Evolutionary conservation across 2,888 invertebrate species (phyloP), one percentile per base, ranked within the genome.

Genomic region (Parapristionchus giblindavisi): DNA sequence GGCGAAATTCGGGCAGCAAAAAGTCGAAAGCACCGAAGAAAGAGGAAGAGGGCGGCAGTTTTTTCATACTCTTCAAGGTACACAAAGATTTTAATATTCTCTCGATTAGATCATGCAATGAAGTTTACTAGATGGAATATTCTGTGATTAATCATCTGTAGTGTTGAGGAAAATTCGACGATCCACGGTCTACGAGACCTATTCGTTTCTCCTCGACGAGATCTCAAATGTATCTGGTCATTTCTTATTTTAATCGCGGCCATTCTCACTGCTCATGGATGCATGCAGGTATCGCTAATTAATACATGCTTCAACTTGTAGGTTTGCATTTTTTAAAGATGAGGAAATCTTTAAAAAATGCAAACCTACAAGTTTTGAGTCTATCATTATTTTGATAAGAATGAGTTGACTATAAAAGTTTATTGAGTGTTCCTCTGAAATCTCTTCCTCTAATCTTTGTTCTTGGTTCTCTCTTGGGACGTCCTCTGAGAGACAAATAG

Each of bases 161-260:
- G 4, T 52, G 40, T 74, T 65, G 54, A 80, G 80, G 83, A 83
- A 66, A 82, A 81, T 32, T 78, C 80, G 17, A 85, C 84, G 2
- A 75, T 85, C 17, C 85, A 85, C 60, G 85, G 85, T 1, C 66
- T 85, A 8, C 76, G 78, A 63, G 85, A 85, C 68, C 66, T 81
- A 21, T 68, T 81, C 71, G 77, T 80, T 8, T 75, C 83, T 1
- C 71, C 78, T 8, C 77, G 77, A 1, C 63, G 61, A 8, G 63
- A 75, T 24, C 68, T 81, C 14, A 65, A 76, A 43, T n/a, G 76
- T 3, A 71, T 82, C n/a, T 85, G 85, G 85, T 61, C 80, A 4
- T 17, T 77, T 1, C 76, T 82, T 17, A 68, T 85, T 17, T 21
- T 81, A 6, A 51, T 77, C 3, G 83, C 83, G 8, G 38, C 74